Percentiles rank a stretch among this genome's conserved stretches.
Conservation (phyloP, 2,888 invertebrate species). For the Cosmorhoe ocellata region DNA sequence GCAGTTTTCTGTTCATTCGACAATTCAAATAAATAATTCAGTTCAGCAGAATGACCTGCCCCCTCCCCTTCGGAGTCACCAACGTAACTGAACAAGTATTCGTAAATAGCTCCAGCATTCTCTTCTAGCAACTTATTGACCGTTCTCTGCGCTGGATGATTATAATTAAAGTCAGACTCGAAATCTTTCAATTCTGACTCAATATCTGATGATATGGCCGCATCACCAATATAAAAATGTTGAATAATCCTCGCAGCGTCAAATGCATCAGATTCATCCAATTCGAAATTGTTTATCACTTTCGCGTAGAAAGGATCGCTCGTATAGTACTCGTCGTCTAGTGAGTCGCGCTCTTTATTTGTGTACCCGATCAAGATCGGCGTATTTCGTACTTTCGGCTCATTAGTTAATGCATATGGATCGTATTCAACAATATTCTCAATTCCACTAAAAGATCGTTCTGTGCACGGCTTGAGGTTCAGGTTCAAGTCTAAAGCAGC, state of each 20-base stretch:
- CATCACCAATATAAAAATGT: conserved; percentile 71
- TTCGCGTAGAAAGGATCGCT: conserved; percentile 60
- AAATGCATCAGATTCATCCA: conserved; percentile 50
- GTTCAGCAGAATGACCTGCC: conserved; percentile 59
- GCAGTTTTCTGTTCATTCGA: conserved; percentile 37
- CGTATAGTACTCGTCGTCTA: conserved; percentile 51
- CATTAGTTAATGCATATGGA: conserved; percentile 60
- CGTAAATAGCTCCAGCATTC: conserved; percentile 59
- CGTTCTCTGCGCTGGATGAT: conserved; percentile 64
- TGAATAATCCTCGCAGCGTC: conserved; percentile 51
- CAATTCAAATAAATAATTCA: conserved; percentile 60
- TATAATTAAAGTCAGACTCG: conserved; percentile 63
- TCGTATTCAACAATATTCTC: conserved; percentile 64
- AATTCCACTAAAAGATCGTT: conserved; percentile 66
- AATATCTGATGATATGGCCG: conserved; percentile 47
- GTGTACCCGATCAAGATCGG: conserved; percentile 69
- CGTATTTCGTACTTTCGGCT: conserved; percentile 58
- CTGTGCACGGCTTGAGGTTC: conserved; percentile 62
- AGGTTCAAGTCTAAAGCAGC: conserved; percentile 57
- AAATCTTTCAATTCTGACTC: conserved; percentile 52
- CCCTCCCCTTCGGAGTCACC: conserved; percentile 44
- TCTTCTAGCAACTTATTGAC: conserved; percentile 56
- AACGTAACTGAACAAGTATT: conserved; percentile 65
- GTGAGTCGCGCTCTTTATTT: conserved; percentile 49
- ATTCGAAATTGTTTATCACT: conserved; percentile 57